Evolutionary conservation across 2,797 vertebrate genomes (phyloP).

Genomic region (Spea hammondii): DNA sequence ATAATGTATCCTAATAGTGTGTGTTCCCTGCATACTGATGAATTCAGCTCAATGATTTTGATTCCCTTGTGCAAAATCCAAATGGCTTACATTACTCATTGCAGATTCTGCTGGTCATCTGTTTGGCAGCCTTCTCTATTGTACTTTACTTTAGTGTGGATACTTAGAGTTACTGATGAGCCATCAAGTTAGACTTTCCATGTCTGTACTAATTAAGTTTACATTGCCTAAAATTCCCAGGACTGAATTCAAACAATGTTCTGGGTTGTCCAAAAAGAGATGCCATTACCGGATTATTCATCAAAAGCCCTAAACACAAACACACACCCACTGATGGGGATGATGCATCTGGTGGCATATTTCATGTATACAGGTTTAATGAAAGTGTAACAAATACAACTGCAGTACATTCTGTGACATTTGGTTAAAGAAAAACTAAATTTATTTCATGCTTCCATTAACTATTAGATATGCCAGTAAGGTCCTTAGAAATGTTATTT

Average conservation of each 20-base stretch:
- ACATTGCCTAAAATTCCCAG: slow-evolving; percentile 6
- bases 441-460: slow-evolving; percentile 46
- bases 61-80: slow-evolving; percentile 47
- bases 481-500: slow-evolving; percentile 22
- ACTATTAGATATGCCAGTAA: slow-evolving; percentile 39
- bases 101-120: slow-evolving; percentile 33
- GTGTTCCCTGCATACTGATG: slow-evolving; percentile 40
- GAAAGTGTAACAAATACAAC: slow-evolving; percentile 4
- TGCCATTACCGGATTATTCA: neutral
- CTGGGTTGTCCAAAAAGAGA: slow-evolving; percentile 4
- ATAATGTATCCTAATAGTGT: slow-evolving; percentile 35
- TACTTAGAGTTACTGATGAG: slow-evolving; percentile 31
- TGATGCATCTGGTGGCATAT: neutral
- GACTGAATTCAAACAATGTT: slow-evolving; percentile 10
- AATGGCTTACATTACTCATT: slow-evolving; percentile 45
- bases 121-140: slow-evolving; percentile 28
- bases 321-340: neutral
- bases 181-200: slow-evolving; percentile 18
- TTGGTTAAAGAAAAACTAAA: slow-evolving; percentile 6
- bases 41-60: slow-evolving; percentile 31
- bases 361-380: neutral
- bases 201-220: slow-evolving; percentile 15
- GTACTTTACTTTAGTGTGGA: slow-evolving; percentile 32
- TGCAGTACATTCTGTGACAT: neutral
- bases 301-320: neutral